Evolutionary conservation across 2,797 vertebrate species (phyloP), one percentile per base, ranked within the genome.

Genomic region (Bradypus variegatus): DNA sequence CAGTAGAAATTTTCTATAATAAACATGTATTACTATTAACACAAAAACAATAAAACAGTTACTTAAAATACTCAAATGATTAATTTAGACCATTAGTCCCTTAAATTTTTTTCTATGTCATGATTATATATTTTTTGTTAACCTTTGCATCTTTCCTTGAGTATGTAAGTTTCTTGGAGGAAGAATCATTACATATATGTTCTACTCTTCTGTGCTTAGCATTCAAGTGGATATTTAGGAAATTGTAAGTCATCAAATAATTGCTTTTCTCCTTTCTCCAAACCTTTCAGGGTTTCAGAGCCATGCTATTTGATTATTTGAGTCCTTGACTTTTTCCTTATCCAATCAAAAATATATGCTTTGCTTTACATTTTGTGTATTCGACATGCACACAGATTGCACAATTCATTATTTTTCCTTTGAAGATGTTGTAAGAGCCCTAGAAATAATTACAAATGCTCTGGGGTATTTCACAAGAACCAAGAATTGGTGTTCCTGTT

Each of bases 291-390:
- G 25, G 25, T 73, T 72, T 88, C 70, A 38, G 69, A 67, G 62
- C 19, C 64, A 25, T 53, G 19, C 9, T 58, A 23, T 58, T 58
- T 19, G 18, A 58, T 21, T 48, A 2, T 88, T 33, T 62, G 48
- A 85, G n/a, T 69, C 78, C 38, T 89, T 72, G 27, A 45, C 27
- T 64, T 72, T 64, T 72, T 60, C 29, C 50, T 87, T 77, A 38
- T 21, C 48, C 19, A 64, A 36, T 83, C 58, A 86, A 64, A 78
- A 92, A 78, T 64, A 78, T 58, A 67, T 38, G 19, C 45, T 78
- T 82, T 90, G 31, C 72, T 94, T 64, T 88, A 45, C 77, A n/a
- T 75, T 73, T n/a, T 89, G 19, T 89, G 58, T 77, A 23, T 84
- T 4, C 31, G 41, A 12, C 31, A 11, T 86, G 69, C 33, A n/a